Evolutionary conservation across 92 coral and sea anemone species (phyloP), one percentile per base, ranked within the genome.

Genomic region (Porites divaricata): DNA sequence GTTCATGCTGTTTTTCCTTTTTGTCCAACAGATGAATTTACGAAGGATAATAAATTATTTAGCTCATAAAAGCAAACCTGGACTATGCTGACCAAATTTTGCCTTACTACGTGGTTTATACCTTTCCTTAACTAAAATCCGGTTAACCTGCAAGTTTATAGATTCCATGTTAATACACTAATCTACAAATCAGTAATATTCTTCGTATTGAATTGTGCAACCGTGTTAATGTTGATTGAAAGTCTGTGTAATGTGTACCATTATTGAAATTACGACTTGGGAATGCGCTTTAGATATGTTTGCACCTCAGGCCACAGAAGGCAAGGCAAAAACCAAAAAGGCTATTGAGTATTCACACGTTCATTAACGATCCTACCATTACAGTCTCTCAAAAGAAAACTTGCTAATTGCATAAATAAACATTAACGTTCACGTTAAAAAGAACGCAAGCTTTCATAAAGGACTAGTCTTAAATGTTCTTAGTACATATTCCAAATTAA

Each of bases 341-440:
- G 51, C 56, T 72, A 59, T 48, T 49, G 73, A 61, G 59, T 72
- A 49, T 72, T 82, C 86, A 28, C 86, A 45, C 63, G 79, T 82
- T 82, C 86, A 82, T 72, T 82, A 72, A 61, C 23, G 64, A 82
- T 62, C 50, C 49, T 62, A 13, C 79, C 78, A 62, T 82, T 72
- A 82, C 67, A 63, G 79, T 82, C 72, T 63, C 64, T 82, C 59
- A 72, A 73, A 82, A 45, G 72, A 74, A 82, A 73, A 72, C 79
- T 72, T 72, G 79, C 79, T 72, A 82, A 82, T 82, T 57, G 86
- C 70, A 51, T 64, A 82, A 72, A 63, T 61, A 63, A 74, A 48
- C 72, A 62, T 82, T 70, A 82, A 72, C 61, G 68, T 73, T 59
- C 65, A 82, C 23, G 61, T 22, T 80, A 9, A 72, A 48, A 57